Percentiles rank a stretch among this genome's conserved stretches.
Conservation (phyloP, 2,797 vertebrate genomes). For the Galago senegalensis region DNA sequence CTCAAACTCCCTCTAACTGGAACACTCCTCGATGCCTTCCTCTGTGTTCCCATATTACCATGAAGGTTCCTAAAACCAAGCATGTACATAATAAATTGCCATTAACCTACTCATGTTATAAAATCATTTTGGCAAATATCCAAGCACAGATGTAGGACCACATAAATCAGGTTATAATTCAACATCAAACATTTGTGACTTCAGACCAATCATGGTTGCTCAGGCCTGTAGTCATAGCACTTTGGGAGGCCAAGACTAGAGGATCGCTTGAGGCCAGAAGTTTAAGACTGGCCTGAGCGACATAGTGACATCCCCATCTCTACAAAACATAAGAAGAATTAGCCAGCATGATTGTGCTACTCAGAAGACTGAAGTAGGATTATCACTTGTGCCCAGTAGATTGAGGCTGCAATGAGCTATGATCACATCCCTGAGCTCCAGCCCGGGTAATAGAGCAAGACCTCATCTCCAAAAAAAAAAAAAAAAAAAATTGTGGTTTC, state of each 20-base stretch:
- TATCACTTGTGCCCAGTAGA: not conserved
- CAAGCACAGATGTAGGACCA: slow-evolving; percentile 32
- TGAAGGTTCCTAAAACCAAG: not conserved
- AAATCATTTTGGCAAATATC: slow-evolving; percentile 56
- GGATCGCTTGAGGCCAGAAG: not conserved
- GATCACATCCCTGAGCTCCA: not conserved
- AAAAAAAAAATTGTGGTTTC: not conserved
- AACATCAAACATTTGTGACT: slow-evolving; percentile 22
- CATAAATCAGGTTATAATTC: not conserved
- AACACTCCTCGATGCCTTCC: not conserved
- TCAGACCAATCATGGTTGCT: not conserved
- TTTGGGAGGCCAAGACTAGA: not conserved
- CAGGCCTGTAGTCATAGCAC: not conserved
- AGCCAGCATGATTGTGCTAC: not conserved
- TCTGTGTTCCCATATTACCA: not conserved
- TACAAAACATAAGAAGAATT: not conserved
- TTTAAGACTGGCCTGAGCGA: not conserved
- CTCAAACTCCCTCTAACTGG: not conserved
- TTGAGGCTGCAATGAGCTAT: not conserved
- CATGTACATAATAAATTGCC: not conserved
- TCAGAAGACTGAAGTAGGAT: not conserved
- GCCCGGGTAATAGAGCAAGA: not conserved
- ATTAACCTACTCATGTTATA: not conserved
- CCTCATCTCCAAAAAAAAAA: not conserved
- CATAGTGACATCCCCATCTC: not conserved